Conservation (phyloP, 2,113 vertebrate genomes). For the Opisthocomus hoazin region DNA sequence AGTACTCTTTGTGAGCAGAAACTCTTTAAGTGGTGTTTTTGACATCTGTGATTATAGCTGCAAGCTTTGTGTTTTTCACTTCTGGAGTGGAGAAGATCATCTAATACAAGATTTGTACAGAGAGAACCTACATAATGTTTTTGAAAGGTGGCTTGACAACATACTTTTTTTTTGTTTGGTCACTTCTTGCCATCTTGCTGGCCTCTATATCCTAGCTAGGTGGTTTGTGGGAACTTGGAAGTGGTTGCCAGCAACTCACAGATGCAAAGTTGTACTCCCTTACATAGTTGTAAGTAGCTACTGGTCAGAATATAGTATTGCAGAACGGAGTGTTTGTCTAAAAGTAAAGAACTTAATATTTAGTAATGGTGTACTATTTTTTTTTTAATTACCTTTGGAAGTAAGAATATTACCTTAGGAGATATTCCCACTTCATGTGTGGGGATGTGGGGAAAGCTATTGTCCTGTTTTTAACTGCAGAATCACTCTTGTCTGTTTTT, state of each 20-base stretch:
- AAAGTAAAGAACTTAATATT: background rate
- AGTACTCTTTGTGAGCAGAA: background rate
- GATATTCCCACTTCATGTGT: background rate
- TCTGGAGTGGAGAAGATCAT: background rate
- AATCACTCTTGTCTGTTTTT: background rate
- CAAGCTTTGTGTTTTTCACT: background rate
- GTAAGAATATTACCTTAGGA: background rate
- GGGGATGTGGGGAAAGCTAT: background rate
- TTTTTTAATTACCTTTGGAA: background rate
- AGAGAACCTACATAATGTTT: background rate
- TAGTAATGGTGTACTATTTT: background rate
- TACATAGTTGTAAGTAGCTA: rapidly evolving
- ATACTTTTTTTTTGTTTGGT: background rate
- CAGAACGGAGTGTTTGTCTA: background rate
- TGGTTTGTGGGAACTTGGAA: background rate
- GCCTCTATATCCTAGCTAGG: background rate
- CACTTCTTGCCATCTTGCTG: background rate
- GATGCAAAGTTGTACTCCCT: background rate
- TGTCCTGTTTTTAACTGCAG: background rate
- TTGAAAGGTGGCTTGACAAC: background rate
- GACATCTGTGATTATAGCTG: background rate
- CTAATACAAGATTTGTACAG: background rate
- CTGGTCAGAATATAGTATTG: background rate
- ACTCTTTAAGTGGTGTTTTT: background rate
- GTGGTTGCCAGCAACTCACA: background rate